Percentiles rank a stretch among this genome's conserved stretches.
These are phyloP conservation scores for Platysternon megacephalum DNA, from an alignment of 2,113 vertebrate genomes.

Conservation along the genomic window DNA sequence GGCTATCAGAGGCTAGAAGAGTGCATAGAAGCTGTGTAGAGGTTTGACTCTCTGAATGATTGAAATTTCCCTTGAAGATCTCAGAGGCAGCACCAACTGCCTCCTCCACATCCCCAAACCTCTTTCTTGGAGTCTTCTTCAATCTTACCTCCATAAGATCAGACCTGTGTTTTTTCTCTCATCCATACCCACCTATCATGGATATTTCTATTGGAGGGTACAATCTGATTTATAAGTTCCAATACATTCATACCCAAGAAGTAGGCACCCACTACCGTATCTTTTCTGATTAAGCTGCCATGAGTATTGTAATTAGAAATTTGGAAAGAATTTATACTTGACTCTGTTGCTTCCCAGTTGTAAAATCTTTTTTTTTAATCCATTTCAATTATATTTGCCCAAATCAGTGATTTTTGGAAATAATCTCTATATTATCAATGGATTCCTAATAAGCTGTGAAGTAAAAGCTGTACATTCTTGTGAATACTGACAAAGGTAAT, in stretches of 20 bases:
- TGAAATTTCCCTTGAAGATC: not conserved
- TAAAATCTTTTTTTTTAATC: not conserved
- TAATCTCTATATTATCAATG: not conserved
- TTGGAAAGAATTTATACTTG: not conserved
- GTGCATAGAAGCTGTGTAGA: not conserved
- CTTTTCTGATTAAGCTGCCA: not conserved
- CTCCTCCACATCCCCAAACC: not conserved
- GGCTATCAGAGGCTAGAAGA: not conserved
- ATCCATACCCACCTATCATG: not conserved
- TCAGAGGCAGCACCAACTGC: accelerated
- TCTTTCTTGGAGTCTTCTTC: not conserved
- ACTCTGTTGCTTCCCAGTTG: not conserved
- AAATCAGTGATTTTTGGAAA: not conserved
- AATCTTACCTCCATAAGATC: not conserved
- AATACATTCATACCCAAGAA: not conserved
- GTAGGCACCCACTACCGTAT: not conserved
- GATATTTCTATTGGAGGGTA: not conserved
- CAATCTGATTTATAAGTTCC: not conserved
- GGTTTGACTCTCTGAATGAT: not conserved
- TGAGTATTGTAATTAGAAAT: not conserved
- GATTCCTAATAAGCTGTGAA: not conserved
- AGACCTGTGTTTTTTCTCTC: not conserved
- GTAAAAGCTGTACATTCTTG: not conserved
- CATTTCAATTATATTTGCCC: not conserved
- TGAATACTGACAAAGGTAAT: not conserved